Evolutionary conservation across 2,888 invertebrate genomes (phyloP).

Genomic region (Abscondita cerata): DNA sequence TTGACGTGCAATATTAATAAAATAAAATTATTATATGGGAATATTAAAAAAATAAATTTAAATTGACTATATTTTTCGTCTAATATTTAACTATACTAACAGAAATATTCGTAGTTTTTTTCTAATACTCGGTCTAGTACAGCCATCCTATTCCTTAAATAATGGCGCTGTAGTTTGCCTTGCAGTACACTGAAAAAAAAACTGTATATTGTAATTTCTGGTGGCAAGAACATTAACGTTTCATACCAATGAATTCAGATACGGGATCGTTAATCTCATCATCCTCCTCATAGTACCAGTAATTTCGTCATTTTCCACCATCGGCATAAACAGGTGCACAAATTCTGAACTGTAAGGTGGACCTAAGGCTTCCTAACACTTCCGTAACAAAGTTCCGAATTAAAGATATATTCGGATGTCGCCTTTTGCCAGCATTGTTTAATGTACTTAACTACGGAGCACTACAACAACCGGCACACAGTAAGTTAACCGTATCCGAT

Average conservation of each 20-base stretch:
- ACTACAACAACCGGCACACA: conserved; percentile 95
- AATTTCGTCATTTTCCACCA: conserved; percentile 97
- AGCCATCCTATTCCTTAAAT: conserved; percentile 26
- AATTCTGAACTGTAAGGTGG: conserved; percentile 96
- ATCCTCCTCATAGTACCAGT: conserved; percentile 92
- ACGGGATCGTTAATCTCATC: conserved; percentile 94
- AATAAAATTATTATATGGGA: no score
- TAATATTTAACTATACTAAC: no score
- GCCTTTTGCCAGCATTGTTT: conserved; percentile 91
- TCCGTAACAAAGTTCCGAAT: conserved; percentile 97
- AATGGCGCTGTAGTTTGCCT: conserved; percentile 59
- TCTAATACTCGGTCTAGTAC: no score
- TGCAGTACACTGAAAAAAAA: conserved; percentile 59
- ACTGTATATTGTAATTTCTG: no score
- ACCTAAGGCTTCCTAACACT: conserved; percentile 93
- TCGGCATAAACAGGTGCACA: conserved; percentile 90
- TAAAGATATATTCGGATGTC: conserved; percentile 94
- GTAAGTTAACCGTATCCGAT: conserved; percentile 95
- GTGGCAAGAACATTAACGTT: conserved; percentile 9
- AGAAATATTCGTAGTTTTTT: no score
- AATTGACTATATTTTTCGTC: no score
- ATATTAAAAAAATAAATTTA: no score
- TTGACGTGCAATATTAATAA: conserved; percentile 3
- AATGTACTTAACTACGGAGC: conserved; percentile 92
- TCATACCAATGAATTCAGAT: conserved; percentile 90